Base-by-base conservation (phyloP, 2,888 invertebrate genomes). In the Eristalis arbustorum region DNA sequence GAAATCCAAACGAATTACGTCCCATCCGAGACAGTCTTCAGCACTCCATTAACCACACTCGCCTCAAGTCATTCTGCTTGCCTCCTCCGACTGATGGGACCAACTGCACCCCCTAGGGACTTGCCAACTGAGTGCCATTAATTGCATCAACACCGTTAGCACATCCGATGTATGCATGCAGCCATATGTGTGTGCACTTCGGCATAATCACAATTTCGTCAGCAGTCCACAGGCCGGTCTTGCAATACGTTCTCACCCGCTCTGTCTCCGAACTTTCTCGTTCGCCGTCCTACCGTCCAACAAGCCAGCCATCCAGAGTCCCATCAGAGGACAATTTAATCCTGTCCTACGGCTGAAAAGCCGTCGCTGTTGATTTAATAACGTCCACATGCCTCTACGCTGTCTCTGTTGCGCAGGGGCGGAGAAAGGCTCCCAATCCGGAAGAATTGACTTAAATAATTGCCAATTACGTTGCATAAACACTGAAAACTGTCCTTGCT, bases 361-460 rank as follows among this genome's bases (percentile, higher is more conserved):
- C 49, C 34, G 49, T 34, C 69, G 56, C 40, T 74, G 67, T 74
- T 80, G 80, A 80, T 80, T 80, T 80, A 80, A 73, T 80, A 74
- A 80, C 63, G 67, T 80, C 40, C 62, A 62, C 67, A 68, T 18
- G 40, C 72, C 61, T 42, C 68, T 57, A 18, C 49, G 23, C 73
- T 56, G 49, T 56, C 31, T 14, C 61, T 63, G 22, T 28, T 31
- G 31, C 34, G 25, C 66, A 14, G 57, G 23, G 57, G 57, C 57
- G 56, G 79, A 14, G 42, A 42, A 42, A 6, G 14, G 61, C n/a
- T 57, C 73, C 40, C 80, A 80, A 80, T 74, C 80, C 80, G 73
- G 80, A 80, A 80, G 80, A 80, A 80, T 74, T 80, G 80, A 80
- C 80, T 74, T 80, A 73, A 73, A 80, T 80, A 80, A 80, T 80